A percentile compares a stretch with the other conserved stretches of the same genome.
Evolutionary conservation across 1,140 invertebrate genomes (phyloP).

Genomic region (Cydia fagiglandana): DNA sequence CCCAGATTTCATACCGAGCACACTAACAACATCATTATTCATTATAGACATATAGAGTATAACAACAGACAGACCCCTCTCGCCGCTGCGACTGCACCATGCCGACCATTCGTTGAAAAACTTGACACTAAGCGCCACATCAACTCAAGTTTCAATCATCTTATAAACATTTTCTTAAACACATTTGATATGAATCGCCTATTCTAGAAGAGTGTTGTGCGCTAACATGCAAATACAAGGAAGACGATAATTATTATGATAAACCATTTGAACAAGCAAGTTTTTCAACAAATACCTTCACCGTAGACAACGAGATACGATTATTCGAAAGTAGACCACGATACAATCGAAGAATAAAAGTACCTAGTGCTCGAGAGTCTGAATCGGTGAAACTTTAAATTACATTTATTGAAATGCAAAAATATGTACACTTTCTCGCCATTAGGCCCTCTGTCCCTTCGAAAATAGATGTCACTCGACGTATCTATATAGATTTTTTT

Average conservation of each 20-base stretch:
- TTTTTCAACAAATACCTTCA: conserved; percentile 60
- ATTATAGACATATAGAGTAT: conserved; percentile 53
- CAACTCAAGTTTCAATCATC: conserved; percentile 45
- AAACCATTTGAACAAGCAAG: conserved; percentile 54
- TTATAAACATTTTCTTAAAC: conserved; percentile 58
- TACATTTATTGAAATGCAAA: conserved; percentile 67
- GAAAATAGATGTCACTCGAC: conserved; percentile 2
- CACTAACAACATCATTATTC: conserved; percentile 54
- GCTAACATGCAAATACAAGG: conserved; percentile 67
- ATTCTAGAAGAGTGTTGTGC: conserved; percentile 71
- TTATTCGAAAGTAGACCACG: conserved; percentile 50
- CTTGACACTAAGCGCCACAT: conserved; percentile 50
- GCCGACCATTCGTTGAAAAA: conserved; percentile 56
- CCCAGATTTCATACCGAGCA: conserved; percentile 2
- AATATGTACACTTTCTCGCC: conserved; percentile 58
- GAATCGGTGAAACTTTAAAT: conserved; percentile 63
- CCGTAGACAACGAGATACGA: conserved; percentile 45
- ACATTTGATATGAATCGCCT: conserved; percentile 71
- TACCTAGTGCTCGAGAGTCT: conserved; percentile 60
- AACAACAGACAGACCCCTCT: conserved; percentile 45
- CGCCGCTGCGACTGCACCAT: conserved; percentile 32
- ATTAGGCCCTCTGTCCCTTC: conserved; percentile 1
- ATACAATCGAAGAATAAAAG: conserved; percentile 55
- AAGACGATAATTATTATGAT: conserved; percentile 65
- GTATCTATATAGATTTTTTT: not conserved